phyloP scores from a whole-genome alignment of 1,140 invertebrate species.

The Saccostrea cuccullata region DNA sequence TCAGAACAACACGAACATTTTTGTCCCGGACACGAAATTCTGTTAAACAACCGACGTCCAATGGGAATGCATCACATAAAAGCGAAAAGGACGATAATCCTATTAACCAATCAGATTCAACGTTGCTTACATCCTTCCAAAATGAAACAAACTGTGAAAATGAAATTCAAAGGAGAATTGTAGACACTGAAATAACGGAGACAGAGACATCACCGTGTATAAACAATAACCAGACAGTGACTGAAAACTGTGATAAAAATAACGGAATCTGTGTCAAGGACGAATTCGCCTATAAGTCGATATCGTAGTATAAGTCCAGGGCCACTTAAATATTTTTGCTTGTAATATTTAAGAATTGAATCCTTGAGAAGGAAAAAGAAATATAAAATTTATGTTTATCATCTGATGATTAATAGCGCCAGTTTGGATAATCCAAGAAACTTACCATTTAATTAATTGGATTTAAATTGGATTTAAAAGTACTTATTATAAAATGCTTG shows the following conservation, averaged over 20 bases:
- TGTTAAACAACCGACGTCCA: background rate
- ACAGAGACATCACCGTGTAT: background rate
- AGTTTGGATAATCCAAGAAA: too few relatives aligned
- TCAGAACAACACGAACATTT: constrained; percentile 15
- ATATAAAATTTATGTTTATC: too few relatives aligned
- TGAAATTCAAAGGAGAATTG: background rate
- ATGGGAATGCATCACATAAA: background rate
- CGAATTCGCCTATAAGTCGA: background rate
- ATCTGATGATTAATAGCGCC: too few relatives aligned
- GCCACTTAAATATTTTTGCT: too few relatives aligned
- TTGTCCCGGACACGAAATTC: constrained; percentile 9
- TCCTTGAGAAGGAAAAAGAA: too few relatives aligned
- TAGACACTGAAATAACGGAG: background rate
- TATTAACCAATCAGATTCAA: background rate
- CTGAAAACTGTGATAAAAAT: background rate
- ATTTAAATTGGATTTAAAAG: too few relatives aligned
- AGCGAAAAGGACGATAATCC: background rate
- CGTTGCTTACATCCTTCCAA: background rate
- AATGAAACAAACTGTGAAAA: background rate
- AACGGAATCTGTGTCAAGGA: background rate
- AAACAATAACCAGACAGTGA: background rate
- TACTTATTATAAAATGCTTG: too few relatives aligned
- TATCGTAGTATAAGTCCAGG: background rate
- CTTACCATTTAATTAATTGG: too few relatives aligned
- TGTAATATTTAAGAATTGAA: too few relatives aligned